Evolutionary conservation across 2,888 invertebrate genomes (phyloP), one percentile per base, ranked within the genome.

Genomic region (Caenorhabditis zanzibari): DNA sequence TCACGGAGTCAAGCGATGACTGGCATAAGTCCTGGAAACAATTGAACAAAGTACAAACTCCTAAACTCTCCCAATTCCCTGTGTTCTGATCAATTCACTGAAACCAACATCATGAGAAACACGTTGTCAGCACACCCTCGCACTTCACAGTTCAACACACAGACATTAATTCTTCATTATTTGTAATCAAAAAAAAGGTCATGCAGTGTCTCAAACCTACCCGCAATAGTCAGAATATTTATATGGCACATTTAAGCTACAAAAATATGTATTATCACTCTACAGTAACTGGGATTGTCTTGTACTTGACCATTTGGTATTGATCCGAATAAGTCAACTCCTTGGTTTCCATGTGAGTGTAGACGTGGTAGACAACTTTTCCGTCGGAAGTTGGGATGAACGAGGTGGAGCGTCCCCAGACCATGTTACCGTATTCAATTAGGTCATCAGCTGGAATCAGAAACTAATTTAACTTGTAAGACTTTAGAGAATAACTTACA

Each of bases 281-380:
- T 14, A 12, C 35, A 3, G 38, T 4, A 10, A 63, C 26, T 47
- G 81, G 81, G 16, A 81, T 54, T 0, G 69, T 81, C 63, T 81
- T 81, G 69, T 82, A 64, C 35, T 75, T 76, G 76, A 82, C 66
- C 64, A 84, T 81, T 38, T 77, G 74, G 44, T 73, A 84, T 49
- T 84, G 90, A 61, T 90, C 90, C 16, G 74, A 84, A 22, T 82
- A 85, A 5, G 90, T 90, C 64, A 82, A 35, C 61, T 88, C 88
- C 71, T 90, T 90, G 9, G 90, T 88, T 32, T 89, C 81, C 86
- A 89, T 87, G 76, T 90, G 90, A 5, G 87, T 84, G 72, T 88
- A 88, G 10, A 61, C 28, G 22, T 59, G 52, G 58, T 90, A 90
- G 38, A 81, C 35, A 41, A 77, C 64, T 59, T 76, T 73, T 32